Base-by-base conservation (phyloP, 2,797 vertebrate genomes). In the Enteromius paludinosus region DNA sequence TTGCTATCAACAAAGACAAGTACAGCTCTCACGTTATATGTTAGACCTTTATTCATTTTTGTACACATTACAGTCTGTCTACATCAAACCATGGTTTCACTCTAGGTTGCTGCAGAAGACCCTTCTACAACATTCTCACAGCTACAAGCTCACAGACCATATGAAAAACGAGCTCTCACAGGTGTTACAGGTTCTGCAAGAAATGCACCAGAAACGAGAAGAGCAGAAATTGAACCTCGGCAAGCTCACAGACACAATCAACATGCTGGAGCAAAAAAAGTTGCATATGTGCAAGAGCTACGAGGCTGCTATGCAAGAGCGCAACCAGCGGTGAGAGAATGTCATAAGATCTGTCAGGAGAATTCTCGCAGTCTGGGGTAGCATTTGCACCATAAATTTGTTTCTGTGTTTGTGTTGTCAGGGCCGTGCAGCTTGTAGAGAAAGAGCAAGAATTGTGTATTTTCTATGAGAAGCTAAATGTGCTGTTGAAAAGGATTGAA, bases 371-470 rank as follows among this genome's bases (percentile, higher is more conserved):
- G 54, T 43, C 28, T 17, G 33, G 3, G 28, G 25, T 45, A 15
- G 47, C 18, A 73, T 71, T 11, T 68, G 14, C 4, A 33, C 3
- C 12, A 20, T 69, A 56, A 43, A 54, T 15, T 66, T 73, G 43
- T 47, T 43, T 83, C 52, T 82, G 47, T 79, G 4, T 81, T 66
- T 74, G 76, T 76, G 43, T 54, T 81, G 70, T 18, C 87, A 99
- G 97, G 35, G 95, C 93, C 5, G 90, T 97, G 80, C 94, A 96
- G 84, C 94, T 99, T 82, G 92, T 96, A 88, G 94, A 97, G 83
- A 92, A 96, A 10, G 96, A 98, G 87, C 94, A 98, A 86, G 96
- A 97, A 91, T 83, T 97, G 30, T 93, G 95, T 59, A 89, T 92
- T 90, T 95, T 96, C 88, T 89, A 94, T 49, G 94, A 97, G 85